Evolutionary conservation across 2,888 invertebrate species (phyloP).

Genomic region (Leptopilina drosophilae): DNA sequence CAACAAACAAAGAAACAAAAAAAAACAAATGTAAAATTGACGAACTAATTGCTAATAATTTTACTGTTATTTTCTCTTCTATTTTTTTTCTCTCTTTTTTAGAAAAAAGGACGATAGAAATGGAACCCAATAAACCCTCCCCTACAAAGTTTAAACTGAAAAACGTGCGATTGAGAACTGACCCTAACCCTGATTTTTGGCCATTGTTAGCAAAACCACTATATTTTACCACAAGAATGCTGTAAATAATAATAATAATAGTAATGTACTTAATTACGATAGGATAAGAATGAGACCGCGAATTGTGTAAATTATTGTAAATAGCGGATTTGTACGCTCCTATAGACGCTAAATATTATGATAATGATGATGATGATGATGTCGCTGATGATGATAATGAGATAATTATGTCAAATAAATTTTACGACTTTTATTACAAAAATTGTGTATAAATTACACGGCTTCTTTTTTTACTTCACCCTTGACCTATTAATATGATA

Average conservation of each 20-base stretch:
- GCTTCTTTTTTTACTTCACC: constrained; percentile 16
- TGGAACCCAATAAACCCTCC: constrained; percentile 46
- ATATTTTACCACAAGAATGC: constrained; percentile 52
- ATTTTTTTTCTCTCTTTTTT: constrained; percentile 48
- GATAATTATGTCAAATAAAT: constrained; percentile 65
- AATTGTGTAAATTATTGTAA: constrained; percentile 68
- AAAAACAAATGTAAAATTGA: neutral
- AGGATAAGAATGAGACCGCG: constrained; percentile 45
- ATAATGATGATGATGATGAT: too few species aligned
- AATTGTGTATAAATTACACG: constrained; percentile 42
- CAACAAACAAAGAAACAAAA: too few species aligned
- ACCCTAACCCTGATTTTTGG: constrained; percentile 6
- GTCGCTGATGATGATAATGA: too few species aligned
- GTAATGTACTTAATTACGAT: constrained; percentile 26
- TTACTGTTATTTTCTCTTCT: constrained; percentile 39
- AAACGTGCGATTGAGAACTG: constrained; percentile 44
- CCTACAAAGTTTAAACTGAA: neutral
- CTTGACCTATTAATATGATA: neutral
- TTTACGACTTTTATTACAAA: constrained; percentile 54
- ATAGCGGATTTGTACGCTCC: constrained; percentile 66
- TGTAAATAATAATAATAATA: constrained; percentile 70
- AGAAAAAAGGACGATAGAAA: constrained; percentile 53
- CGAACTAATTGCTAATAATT: neutral
- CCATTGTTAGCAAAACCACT: constrained; percentile 49
- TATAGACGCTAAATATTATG: constrained; percentile 48